A percentile compares a stretch with the other conserved stretches of the same genome.
These are phyloP conservation scores for Eubucco bourcierii DNA, from an alignment of 2,113 vertebrate species.

Conservation along the genomic window DNA sequence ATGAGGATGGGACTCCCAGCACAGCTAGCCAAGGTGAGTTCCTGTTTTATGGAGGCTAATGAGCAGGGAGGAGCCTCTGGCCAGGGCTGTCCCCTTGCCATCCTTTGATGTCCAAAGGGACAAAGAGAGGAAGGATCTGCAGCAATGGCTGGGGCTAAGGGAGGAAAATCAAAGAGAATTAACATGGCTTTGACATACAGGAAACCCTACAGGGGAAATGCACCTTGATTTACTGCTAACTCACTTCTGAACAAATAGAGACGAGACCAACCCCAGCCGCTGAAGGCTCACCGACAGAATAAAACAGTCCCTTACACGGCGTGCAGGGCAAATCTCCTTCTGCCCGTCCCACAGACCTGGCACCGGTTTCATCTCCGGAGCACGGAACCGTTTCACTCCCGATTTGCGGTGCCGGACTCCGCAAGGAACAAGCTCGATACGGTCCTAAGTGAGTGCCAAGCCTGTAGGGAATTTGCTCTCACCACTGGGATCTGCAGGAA, in stretches of 20 bases:
- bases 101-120: constrained; percentile 88
- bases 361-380: neutral
- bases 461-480: neutral
- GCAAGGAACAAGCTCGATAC: neutral
- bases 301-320: neutral
- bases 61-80: constrained; percentile 78
- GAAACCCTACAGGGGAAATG: constrained; percentile 81
- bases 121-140: constrained; percentile 82
- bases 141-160: constrained; percentile 68
- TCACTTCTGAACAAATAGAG: constrained; percentile 86
- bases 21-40: constrained; percentile 62
- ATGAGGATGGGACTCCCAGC: constrained; percentile 51
- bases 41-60: constrained; percentile 80
- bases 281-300: neutral
- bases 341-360: neutral
- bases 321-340: neutral
- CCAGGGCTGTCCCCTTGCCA: constrained; percentile 71
- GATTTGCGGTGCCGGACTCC: neutral
- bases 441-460: neutral
- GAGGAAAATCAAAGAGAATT: constrained; percentile 89
- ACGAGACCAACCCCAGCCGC: constrained; percentile 20
- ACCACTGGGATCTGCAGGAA: neutral
- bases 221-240: constrained; percentile 86
- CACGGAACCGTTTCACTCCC: neutral
- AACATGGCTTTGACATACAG: constrained; percentile 91